Percentiles rank a stretch among this genome's conserved stretches.
These are phyloP conservation scores for Bembecia ichneumoniformis DNA, from an alignment of 2,888 invertebrate species.

Conservation along the genomic window DNA sequence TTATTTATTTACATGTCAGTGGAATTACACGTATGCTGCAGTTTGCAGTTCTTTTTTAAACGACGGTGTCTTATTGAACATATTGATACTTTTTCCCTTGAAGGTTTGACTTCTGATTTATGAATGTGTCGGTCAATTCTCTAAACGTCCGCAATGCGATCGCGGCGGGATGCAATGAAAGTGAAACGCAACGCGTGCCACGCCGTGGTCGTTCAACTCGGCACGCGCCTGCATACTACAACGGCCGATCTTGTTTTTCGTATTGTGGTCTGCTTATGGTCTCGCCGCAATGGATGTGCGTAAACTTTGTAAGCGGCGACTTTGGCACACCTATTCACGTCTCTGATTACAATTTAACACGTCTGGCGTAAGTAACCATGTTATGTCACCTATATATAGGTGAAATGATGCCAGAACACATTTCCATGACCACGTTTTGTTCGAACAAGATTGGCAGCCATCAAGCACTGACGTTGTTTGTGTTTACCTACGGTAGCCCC, in stretches of 20 bases:
- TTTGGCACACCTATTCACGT: too few species aligned
- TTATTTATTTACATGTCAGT: background rate
- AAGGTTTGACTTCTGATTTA: background rate
- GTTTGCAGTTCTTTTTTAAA: background rate
- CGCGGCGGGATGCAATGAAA: slow-evolving; percentile 50
- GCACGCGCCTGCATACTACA: slow-evolving; percentile 61
- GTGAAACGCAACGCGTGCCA: slow-evolving; percentile 54
- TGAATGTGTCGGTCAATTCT: background rate
- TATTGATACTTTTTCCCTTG: background rate
- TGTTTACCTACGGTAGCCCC: too few species aligned
- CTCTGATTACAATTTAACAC: too few species aligned
- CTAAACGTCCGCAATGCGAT: slow-evolving; percentile 9
- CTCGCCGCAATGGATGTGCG: slow-evolving; percentile 21
- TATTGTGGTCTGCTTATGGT: slow-evolving; percentile 30
- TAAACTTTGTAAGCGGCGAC: background rate
- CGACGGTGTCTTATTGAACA: background rate
- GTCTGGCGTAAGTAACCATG: too few species aligned
- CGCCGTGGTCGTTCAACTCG: slow-evolving; percentile 67
- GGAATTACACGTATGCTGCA: background rate
- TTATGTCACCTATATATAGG: too few species aligned
- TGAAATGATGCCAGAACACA: too few species aligned
- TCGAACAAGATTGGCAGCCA: too few species aligned
- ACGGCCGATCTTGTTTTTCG: slow-evolving; percentile 31
- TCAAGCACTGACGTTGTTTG: too few species aligned
- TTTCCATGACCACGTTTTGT: too few species aligned